Percentiles rank a stretch among this genome's conserved stretches.
Conservation (phyloP, 2,797 vertebrate species). For the Scarus forsteni region DNA sequence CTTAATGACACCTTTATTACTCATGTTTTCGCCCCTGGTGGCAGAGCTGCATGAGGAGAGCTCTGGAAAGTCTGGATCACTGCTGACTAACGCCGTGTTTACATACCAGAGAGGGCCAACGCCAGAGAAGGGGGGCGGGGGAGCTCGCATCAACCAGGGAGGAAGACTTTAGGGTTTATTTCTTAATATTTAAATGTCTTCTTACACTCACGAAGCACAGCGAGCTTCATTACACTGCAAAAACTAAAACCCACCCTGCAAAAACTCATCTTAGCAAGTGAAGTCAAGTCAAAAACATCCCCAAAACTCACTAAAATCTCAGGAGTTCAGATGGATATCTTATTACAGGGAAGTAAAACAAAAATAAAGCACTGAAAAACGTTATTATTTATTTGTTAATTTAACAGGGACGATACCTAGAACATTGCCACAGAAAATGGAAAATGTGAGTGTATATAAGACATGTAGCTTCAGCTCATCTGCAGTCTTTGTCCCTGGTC, state of each 20-base stretch:
- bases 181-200: neutral
- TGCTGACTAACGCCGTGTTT: conserved; percentile 71
- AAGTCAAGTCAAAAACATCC: too few species aligned
- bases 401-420: too few species aligned
- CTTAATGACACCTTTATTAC: conserved; percentile 77
- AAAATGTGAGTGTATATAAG: too few species aligned
- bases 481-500: too few species aligned
- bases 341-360: too few species aligned
- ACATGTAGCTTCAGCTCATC: too few species aligned
- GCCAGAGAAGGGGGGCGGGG: conserved; percentile 1
- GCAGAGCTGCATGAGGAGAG: conserved; percentile 46
- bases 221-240: neutral
- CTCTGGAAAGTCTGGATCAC: conserved; percentile 84
- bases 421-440: too few species aligned
- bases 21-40: conserved; percentile 69
- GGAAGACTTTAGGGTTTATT: neutral
- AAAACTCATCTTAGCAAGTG: too few species aligned
- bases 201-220: neutral
- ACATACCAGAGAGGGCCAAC: conserved; percentile 73
- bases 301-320: too few species aligned
- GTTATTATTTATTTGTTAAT: too few species aligned
- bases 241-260: neutral
- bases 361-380: too few species aligned
- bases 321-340: too few species aligned
- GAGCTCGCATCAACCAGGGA: neutral